phyloP scores from a whole-genome alignment of 2,888 invertebrate species.

The Odontocerum albicorne region DNA sequence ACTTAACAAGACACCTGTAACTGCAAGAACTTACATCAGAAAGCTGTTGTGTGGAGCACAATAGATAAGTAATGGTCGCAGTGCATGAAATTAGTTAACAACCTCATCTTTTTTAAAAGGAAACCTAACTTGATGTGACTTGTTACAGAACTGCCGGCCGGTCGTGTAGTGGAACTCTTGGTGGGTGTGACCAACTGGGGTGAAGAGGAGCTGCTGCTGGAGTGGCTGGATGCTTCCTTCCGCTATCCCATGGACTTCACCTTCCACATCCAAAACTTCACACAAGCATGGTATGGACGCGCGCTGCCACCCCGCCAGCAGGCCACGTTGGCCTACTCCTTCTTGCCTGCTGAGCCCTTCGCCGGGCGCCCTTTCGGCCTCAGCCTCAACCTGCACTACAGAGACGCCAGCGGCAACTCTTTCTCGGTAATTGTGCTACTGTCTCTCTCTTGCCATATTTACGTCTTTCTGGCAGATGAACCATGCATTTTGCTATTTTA shows the following conservation, averaged over 20 bases:
- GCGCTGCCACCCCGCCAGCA: conserved; percentile 89
- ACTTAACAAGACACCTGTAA: too few species aligned
- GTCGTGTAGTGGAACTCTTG: conserved; percentile 89
- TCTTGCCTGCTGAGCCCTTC: conserved; percentile 94
- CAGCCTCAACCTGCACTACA: conserved; percentile 89
- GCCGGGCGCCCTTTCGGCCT: conserved; percentile 96
- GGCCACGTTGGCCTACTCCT: conserved; percentile 93
- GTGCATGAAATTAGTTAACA: too few species aligned
- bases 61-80: too few species aligned
- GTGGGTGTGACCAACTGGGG: conserved; percentile 97
- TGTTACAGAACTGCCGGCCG: conserved; percentile 82
- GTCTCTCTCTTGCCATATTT: conserved; percentile 8
- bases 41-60: too few species aligned
- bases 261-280: conserved; percentile 98
- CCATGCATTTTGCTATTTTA: too few species aligned
- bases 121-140: too few species aligned
- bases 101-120: too few species aligned
- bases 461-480: too few species aligned
- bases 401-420: conserved; percentile 67
- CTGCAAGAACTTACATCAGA: too few species aligned
- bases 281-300: conserved; percentile 83
- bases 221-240: conserved; percentile 96
- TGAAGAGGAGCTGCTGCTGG: conserved; percentile 84
- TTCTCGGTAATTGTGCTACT: conserved; percentile 65
- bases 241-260: conserved; percentile 98